phyloP scores from a whole-genome alignment of 1,140 invertebrate genomes.

The Hetaerina americana region DNA sequence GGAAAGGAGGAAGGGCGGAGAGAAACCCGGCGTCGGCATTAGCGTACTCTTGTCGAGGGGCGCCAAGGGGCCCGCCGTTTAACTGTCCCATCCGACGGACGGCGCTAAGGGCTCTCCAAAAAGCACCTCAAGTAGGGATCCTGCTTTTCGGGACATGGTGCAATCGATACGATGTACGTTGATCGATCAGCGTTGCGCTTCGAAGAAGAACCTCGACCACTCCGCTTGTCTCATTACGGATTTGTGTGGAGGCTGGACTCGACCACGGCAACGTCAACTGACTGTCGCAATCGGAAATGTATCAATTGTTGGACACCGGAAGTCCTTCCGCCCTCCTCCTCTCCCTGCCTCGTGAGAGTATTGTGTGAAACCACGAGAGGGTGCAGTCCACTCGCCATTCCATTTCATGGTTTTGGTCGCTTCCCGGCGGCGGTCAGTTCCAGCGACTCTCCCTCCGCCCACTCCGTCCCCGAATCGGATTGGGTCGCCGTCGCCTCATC shows the following conservation, averaged over 20 bases:
- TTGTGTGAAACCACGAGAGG: too few relatives aligned
- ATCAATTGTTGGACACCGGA: slow-evolving; percentile 20
- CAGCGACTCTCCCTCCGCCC: not conserved
- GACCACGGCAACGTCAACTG: slow-evolving; percentile 22
- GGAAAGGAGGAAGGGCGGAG: too few relatives aligned
- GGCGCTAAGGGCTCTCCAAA: too few relatives aligned
- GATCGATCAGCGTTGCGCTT: not conserved
- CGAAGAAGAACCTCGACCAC: not conserved
- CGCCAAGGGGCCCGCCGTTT: too few relatives aligned
- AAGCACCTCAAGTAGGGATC: not conserved
- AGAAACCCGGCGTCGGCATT: too few relatives aligned
- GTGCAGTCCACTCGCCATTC: slow-evolving; percentile 10
- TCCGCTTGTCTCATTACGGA: not conserved
- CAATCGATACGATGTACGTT: not conserved
- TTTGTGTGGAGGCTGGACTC: slow-evolving; percentile 4
- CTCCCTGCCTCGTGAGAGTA: slow-evolving; percentile 19
- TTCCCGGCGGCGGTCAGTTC: not conserved
- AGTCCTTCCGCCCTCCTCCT: slow-evolving; percentile 7
- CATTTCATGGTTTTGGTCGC: not conserved
- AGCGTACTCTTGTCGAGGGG: too few relatives aligned
- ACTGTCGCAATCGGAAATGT: slow-evolving; percentile 29
- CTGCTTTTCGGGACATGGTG: not conserved
- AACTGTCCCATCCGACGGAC: too few relatives aligned
- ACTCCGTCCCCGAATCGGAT: not conserved
- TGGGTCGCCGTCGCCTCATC: not conserved